These are phyloP conservation scores for Melozone crissalis DNA, from an alignment of 2,113 vertebrate species.

Conservation along the genomic window DNA sequence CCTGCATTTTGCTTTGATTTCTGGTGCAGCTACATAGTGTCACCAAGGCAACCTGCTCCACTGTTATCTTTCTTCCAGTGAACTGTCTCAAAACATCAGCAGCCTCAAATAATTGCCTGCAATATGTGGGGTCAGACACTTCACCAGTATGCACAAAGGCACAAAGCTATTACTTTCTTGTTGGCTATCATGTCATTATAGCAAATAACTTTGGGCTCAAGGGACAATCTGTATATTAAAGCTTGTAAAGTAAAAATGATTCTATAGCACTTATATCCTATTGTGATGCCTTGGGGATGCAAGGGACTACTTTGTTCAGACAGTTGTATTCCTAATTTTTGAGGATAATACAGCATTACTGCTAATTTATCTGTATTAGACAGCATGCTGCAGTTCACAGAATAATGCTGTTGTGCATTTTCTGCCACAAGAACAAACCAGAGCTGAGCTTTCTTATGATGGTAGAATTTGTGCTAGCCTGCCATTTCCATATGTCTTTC, in stretches of 20 bases:
- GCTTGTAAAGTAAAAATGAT: constrained; percentile 54
- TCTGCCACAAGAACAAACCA: background rate
- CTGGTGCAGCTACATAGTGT: constrained; percentile 26
- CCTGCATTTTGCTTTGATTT: constrained; percentile 45
- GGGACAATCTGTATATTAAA: constrained; percentile 44
- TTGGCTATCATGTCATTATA: constrained; percentile 24
- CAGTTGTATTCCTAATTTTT: background rate
- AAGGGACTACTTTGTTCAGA: constrained; percentile 9
- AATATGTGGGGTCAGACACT: constrained; percentile 40
- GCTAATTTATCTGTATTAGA: constrained; percentile 25
- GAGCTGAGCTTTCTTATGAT: background rate
- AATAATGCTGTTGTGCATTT: background rate
- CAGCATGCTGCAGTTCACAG: background rate
- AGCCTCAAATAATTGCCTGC: constrained; percentile 24
- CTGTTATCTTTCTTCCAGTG: constrained; percentile 37
- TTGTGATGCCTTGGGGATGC: background rate
- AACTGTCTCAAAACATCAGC: constrained; percentile 48
- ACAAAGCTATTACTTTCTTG: constrained; percentile 52
- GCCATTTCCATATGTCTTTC: background rate
- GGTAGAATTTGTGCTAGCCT: background rate
- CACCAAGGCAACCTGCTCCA: constrained; percentile 72
- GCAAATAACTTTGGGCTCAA: constrained; percentile 32
- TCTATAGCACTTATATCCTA: background rate
- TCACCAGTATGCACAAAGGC: constrained; percentile 45
- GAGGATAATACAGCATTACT: background rate